Evolutionary conservation across 2,797 vertebrate genomes (phyloP).

Genomic region (Megalops cyprinoides): DNA sequence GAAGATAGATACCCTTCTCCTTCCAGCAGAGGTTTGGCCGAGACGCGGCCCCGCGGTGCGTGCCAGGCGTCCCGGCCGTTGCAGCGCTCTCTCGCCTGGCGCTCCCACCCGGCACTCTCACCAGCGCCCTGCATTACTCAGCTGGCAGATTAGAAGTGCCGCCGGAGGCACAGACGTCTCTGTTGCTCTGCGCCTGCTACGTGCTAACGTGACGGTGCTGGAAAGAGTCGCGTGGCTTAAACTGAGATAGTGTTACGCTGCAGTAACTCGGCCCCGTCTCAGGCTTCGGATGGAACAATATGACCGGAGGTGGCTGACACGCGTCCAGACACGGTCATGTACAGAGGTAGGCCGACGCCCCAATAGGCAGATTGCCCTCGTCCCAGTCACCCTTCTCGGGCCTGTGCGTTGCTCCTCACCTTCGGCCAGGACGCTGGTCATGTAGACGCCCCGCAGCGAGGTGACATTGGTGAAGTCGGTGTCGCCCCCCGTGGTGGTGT

Average conservation of each 20-base stretch:
- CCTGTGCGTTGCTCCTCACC: constrained; percentile 65
- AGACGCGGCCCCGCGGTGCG: neutral
- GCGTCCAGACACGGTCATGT: neutral
- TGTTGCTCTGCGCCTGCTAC: neutral
- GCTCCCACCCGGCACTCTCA: neutral
- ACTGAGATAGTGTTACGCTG: neutral
- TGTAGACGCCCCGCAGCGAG: constrained; percentile 88
- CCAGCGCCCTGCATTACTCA: neutral
- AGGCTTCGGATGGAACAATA: neutral
- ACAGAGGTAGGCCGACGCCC: neutral
- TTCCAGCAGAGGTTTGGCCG: neutral
- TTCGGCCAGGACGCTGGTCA: constrained; percentile 86
- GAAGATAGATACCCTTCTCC: neutral
- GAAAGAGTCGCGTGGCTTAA: constrained; percentile 1
- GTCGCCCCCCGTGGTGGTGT: constrained; percentile 86
- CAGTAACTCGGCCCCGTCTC: neutral
- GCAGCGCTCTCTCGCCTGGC: too few species aligned
- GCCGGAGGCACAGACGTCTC: neutral
- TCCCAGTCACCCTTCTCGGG: neutral
- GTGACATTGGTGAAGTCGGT: constrained; percentile 95
- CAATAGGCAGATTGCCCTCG: neutral
- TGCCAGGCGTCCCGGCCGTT: neutral
- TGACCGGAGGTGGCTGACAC: neutral
- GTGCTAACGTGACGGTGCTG: neutral
- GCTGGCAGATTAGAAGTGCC: neutral